Evolutionary conservation across 2,888 invertebrate genomes (phyloP).

Genomic region (Oligia latruncula): DNA sequence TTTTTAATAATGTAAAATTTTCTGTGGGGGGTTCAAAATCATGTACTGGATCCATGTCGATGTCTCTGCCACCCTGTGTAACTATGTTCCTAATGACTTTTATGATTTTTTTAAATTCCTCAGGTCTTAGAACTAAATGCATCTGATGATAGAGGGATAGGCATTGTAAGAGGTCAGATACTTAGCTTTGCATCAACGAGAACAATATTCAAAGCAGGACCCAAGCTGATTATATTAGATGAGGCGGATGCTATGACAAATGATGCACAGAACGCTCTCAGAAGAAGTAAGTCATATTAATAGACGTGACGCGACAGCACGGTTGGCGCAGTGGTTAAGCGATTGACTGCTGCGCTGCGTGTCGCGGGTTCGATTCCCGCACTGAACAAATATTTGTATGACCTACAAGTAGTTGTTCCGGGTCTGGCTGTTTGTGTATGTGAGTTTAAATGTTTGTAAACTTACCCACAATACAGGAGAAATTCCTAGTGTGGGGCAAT

Average conservation of each 20-base stretch:
- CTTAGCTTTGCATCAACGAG: slow-evolving; percentile 99
- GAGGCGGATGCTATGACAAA: slow-evolving; percentile 99
- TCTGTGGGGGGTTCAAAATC: neutral
- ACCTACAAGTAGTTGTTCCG: no score
- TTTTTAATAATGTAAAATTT: neutral
- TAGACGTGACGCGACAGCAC: neutral
- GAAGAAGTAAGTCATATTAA: slow-evolving; percentile 93
- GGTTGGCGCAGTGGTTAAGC: no score
- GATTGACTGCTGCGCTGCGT: no score
- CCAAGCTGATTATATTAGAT: slow-evolving; percentile 98
- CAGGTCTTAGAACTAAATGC: slow-evolving; percentile 98
- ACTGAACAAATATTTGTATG: no score
- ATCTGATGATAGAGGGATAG: slow-evolving; percentile 99
- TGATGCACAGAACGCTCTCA: slow-evolving; percentile 99
- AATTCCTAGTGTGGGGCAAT: no score
- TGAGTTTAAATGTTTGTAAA: no score
- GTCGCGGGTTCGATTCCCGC: no score
- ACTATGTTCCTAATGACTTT: neutral
- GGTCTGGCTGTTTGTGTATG: no score
- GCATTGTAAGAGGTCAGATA: slow-evolving; percentile 97
- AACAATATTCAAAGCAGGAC: slow-evolving; percentile 97
- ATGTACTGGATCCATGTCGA: neutral
- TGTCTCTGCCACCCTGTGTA: neutral
- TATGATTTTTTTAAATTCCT: slow-evolving; percentile 15
- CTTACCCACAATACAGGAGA: no score